Base-by-base conservation (phyloP, 2,113 vertebrate species). In the Solenodon paradoxus region DNA sequence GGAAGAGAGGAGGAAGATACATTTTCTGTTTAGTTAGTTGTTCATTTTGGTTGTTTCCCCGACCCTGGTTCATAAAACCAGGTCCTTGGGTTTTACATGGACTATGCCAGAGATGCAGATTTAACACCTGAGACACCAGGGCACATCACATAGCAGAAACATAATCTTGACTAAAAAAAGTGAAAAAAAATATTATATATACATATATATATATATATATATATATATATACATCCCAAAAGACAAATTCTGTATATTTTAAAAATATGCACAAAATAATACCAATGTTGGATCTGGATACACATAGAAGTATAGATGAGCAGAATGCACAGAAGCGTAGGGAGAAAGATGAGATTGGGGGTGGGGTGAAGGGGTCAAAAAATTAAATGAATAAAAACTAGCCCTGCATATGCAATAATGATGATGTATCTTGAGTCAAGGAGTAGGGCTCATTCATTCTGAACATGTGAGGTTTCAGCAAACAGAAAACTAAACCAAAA, bases 401-500 rank as follows among this genome's bases (percentile, higher is more conserved):
- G 32, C 12, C 28, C 28, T n/a, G 51, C 1, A 7, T 11, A 7
- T 9, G 12, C 5, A 5, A 51, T 17, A 28, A 68, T 9, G 24
- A 16, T 3, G 22, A 2, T 10, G 9, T 26, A 11, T 2, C 64
- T 57, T n/a, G 40, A 59, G 17, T 45, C 64, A 28, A 35, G 47
- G 40, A 63, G 11, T 12, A 6, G 40, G 63, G 77, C 90, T 85
- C 42, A 82, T 38, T 74, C 28, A 28, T 80, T 69, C 45, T 83
- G 61, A 42, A 45, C 61, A 81, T 9, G 2, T 12, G 85, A 64
- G n/a, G 28, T 45, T 79, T 87, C 26, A 19, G 55, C 66, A 61
- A 92, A 42, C 57, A 86, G 77, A 86, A 96, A 74, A 63, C 42
- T 55, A 40, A 94, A 81, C 57, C 79, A 83, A 94, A 96, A 90